Evolutionary conservation across 2,113 vertebrate species (phyloP).

Genomic region (Thymallus thymallus): DNA sequence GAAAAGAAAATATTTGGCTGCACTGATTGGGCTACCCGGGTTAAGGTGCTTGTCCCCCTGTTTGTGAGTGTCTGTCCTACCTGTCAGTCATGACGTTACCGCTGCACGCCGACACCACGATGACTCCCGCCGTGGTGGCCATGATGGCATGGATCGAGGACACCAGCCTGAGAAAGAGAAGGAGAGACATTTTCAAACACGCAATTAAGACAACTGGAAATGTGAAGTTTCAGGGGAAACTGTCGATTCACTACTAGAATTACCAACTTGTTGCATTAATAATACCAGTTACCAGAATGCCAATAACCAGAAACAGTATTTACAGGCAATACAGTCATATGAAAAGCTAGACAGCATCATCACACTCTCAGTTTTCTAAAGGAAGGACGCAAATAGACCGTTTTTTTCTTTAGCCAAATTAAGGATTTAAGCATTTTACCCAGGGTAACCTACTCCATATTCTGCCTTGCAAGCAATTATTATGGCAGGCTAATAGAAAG

Average conservation of each 20-base stretch:
- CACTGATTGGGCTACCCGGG: neutral
- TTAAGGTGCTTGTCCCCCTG: neutral
- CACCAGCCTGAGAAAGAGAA: conserved; percentile 77
- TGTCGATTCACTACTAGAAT: neutral
- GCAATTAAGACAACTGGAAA: neutral
- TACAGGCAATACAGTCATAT: neutral
- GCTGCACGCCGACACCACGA: conserved; percentile 78
- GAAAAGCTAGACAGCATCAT: neutral
- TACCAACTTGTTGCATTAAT: neutral
- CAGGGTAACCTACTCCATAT: neutral
- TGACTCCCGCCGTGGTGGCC: conserved; percentile 83
- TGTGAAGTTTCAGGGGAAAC: neutral
- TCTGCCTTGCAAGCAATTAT: neutral
- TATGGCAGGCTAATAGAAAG: conserved; percentile 8
- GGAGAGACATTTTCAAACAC: neutral
- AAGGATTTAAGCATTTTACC: neutral
- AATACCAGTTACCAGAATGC: neutral
- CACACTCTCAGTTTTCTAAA: too few relatives aligned
- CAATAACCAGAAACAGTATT: neutral
- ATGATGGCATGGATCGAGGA: conserved; percentile 89
- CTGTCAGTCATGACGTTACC: conserved; percentile 82
- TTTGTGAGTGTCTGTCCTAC: conserved; percentile 65
- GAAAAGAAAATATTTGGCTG: too few relatives aligned
- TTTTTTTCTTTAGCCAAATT: neutral
- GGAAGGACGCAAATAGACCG: neutral